Base-by-base conservation (phyloP, 2,888 invertebrate genomes). In the Acleris cristana region DNA sequence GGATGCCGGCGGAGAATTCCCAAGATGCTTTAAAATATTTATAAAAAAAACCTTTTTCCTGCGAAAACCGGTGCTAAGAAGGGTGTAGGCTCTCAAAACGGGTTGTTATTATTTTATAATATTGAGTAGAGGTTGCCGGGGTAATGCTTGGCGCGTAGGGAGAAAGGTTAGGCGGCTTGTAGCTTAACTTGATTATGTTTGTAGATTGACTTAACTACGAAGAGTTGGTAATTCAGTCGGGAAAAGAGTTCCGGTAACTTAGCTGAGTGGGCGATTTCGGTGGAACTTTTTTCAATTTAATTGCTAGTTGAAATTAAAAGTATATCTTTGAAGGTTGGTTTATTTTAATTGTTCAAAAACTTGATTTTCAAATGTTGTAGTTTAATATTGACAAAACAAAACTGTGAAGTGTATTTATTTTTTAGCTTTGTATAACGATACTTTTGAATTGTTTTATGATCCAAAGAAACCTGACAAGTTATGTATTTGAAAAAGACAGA, bases 11-110 rank as follows among this genome's bases (percentile, higher is more conserved):
- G 14, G 48, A 52, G 44, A 77, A 81, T 76, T 80, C 79, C 79
- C 79, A 68, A 40, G n/a, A 73, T 73, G 74, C 72, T 74, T 74
- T 73, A 72, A 76, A 82, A 80, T 79, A 76, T 79, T 76, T 77
- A 73, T 73, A 74, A 79, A 82, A 80, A 77, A 74, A 69, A 74
- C 78, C 73, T 74, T 78, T 76, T 72, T 58, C 62, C 63, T 48
- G 58, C 59, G 62, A 65, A 73, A 69, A 69, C 70, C 71, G 69
- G 68, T 61, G 73, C 71, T 67, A 71, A 70, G 69, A 58, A 57
- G 40, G 55, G 57, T 60, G 52, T 49, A 65, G 52, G 60, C 57
- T 53, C 21, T 18, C 44, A 48, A 66, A 48, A 66, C 45, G 61
- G 61, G 60, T 52, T 64, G 58, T 55, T 61, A 52, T 61, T 66